Base-by-base conservation (phyloP, 2,113 vertebrate genomes). In the Chaetura pelagica region DNA sequence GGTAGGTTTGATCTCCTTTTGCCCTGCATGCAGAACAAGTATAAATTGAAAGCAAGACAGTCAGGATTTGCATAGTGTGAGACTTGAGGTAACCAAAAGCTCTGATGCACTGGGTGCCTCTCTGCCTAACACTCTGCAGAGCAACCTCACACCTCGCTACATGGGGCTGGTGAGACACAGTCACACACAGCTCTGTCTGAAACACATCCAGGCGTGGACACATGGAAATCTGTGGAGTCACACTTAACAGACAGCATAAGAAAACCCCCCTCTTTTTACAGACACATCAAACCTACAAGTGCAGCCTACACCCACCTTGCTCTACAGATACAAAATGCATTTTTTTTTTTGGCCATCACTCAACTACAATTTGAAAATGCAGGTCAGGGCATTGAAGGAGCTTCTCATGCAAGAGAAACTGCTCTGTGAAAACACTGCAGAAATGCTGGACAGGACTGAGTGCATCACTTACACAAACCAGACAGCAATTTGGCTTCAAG, bases 71-170 rank as follows among this genome's bases (percentile, higher is more conserved):
- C 48, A 22, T 5, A 68, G 38, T 0, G 0, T 21, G 46, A 62
- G n/a, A 19, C 42, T 42, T 52, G 61, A 87, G 69, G 48, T 38
- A 2, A 59, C 42, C 48, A n/a, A 61, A 72, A 72, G 42, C 57
- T 94, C 34, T 51, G 17, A 17, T 8, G 2, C 0, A 0, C 7
- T 23, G 78, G n/a, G 54, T 0, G 48, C 20, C 48, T 32, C 10
- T 71, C 27, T 83, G 66, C 49, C 67, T 68, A 22, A 6, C 23
- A 4, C 0, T 1, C 24, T 21, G 16, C 80, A 82, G 71, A 69
- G 61, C 66, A 22, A 21, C 11, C 69, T 69, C 82, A 46, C 69
- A 61, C 83, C 57, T 79, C 5, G 0, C 74, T 58, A 78, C 38
- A 4, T 9, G 2, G 22, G 48, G 81, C 64, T 81, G 30, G 7